Base-by-base conservation (phyloP, 2,888 invertebrate genomes). In the Tetranychus truncatus region DNA sequence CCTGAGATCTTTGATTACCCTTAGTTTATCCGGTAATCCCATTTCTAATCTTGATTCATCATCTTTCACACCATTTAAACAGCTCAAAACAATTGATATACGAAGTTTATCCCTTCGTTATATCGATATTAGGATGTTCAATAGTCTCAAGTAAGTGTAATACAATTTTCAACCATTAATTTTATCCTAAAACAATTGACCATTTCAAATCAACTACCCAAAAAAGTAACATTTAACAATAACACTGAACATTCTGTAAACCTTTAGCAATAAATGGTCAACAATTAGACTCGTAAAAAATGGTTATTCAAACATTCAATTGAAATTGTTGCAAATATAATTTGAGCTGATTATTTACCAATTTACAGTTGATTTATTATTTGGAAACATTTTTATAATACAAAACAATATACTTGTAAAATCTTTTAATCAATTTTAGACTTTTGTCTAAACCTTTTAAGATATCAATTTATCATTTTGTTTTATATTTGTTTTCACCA, bases 1-100 rank as follows among this genome's bases (percentile, higher is more conserved):
- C 44, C 15, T 15, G 11, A 45, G 44, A 8, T n/a, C 7, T 3
- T 72, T 45, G 20, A 44, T 72, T 11, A 34, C 44, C 44, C 44
- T 72, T 15, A 45, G 92, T 82, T 81, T 93, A 75, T 91, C 92
- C 0, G 87, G 87, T 81, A 94, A 94, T 84, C 91, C 91, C 9
- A 87, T 93, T 77, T 86, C 87, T 83, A 78, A 79, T 7, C 74
- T 80, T 55, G 79, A 79, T 74, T 79, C 79, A 76, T 79, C 80
- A 71, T 80, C 78, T 71, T 81, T 81, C 76, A 73, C 87, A 11
- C 88, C 88, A 76, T 84, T 92, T 77, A 88, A 88, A 15, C 88
- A 89, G 18, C 83, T 93, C 71, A 87, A 89, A 80, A 88, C 89
- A 80, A 84, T 92, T 77, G 88, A 89, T 78, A 77, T 79, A 18